These are phyloP conservation scores for Ichneumon xanthorius DNA, from an alignment of 2,888 invertebrate species.

Conservation along the genomic window DNA sequence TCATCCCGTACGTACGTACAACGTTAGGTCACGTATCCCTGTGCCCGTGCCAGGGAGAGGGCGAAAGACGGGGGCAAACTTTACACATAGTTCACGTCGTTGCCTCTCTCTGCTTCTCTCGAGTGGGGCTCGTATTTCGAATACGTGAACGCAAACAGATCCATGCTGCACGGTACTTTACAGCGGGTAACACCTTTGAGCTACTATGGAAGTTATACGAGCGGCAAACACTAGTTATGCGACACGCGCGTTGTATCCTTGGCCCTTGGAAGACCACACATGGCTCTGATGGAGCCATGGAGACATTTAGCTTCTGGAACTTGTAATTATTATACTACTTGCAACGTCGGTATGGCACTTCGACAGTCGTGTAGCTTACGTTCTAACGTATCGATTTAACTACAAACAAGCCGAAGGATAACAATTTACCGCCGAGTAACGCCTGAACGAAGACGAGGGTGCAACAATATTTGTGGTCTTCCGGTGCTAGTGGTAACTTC, in stretches of 20 bases:
- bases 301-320: neutral
- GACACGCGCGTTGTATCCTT: neutral
- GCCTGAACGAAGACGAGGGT: neutral
- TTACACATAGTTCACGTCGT: constrained; percentile 51
- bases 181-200: constrained; percentile 20
- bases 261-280: neutral
- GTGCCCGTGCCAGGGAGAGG: neutral
- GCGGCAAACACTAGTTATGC: constrained; percentile 11
- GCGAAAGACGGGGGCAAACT: constrained; percentile 49
- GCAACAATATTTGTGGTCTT: neutral
- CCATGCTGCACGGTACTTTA: neutral
- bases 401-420: neutral
- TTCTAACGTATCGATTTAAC: neutral
- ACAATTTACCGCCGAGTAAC: neutral
- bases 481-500: neutral
- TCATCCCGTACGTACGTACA: neutral
- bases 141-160: constrained; percentile 31
- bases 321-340: neutral
- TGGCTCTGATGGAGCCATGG: neutral
- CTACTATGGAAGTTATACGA: constrained; percentile 50
- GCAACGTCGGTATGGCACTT: neutral
- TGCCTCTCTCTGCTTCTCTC: constrained; percentile 22
- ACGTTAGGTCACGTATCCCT: constrained; percentile 28
- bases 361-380: neutral
- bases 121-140: constrained; percentile 42